A percentile compares a stretch with the other conserved stretches of the same genome.
Evolutionary conservation across 2,797 vertebrate species (phyloP).

Genomic region (Clarias pachynema): DNA sequence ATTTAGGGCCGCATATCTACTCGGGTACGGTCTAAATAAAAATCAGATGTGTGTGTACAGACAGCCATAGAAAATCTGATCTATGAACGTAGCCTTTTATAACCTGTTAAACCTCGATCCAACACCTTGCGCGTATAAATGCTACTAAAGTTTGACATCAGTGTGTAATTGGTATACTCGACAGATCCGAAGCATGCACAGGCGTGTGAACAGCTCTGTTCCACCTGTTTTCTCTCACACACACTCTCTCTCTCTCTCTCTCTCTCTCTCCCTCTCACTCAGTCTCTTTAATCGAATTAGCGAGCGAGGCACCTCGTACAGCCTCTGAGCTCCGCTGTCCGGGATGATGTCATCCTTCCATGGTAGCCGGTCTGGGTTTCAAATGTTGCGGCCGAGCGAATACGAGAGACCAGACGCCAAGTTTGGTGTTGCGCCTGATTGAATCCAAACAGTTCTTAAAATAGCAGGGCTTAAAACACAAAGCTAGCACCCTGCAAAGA

Average conservation of each 20-base stretch:
- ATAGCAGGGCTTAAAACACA: constrained; percentile 18
- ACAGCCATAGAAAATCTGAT: not conserved
- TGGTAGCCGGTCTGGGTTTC: constrained; percentile 5
- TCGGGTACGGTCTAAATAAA: not conserved
- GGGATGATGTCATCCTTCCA: not conserved
- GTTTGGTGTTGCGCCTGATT: constrained; percentile 16
- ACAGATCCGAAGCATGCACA: not conserved
- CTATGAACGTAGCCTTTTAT: no score
- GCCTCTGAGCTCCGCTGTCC: not conserved
- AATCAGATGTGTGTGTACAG: not conserved
- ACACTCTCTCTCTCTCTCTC: not conserved
- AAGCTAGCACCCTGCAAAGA: not conserved
- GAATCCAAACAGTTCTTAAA: constrained; percentile 27
- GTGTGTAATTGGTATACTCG: not conserved
- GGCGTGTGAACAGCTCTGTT: not conserved
- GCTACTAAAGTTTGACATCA: no score
- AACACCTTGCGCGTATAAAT: not conserved
- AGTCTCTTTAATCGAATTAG: not conserved
- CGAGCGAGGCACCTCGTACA: not conserved
- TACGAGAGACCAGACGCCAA: not conserved
- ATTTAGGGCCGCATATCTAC: no score
- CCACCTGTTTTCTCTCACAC: not conserved
- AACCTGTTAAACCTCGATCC: not conserved
- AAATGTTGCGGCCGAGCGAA: constrained; percentile 1
- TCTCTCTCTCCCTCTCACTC: not conserved